Percentiles rank a stretch among this genome's conserved stretches.
Evolutionary conservation across 2,113 vertebrate species (phyloP).

Genomic region (Syngnathus floridae): DNA sequence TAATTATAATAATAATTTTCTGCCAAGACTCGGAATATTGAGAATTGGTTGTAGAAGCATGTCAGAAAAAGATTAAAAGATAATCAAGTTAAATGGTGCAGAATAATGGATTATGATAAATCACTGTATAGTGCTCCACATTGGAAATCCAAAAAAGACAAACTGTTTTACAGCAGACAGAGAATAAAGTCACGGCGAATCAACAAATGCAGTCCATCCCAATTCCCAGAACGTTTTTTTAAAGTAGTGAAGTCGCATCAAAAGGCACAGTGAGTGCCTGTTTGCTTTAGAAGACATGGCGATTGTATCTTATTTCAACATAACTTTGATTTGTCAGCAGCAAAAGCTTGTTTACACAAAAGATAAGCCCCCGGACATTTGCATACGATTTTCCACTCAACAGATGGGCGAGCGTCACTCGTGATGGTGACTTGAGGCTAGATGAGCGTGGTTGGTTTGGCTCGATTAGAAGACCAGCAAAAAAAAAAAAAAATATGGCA

Average conservation of each 20-base stretch:
- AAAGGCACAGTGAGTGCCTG: background rate
- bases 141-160: background rate
- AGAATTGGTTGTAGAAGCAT: too few species aligned
- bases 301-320: slow-evolving; percentile 7
- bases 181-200: background rate
- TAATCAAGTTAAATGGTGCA: background rate
- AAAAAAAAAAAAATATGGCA: background rate
- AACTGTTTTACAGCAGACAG: background rate
- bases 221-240: background rate
- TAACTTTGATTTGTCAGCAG: slow-evolving; percentile 16
- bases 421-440: slow-evolving; percentile 44
- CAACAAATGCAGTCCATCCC: background rate
- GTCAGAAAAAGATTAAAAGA: too few species aligned
- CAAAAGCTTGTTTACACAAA: slow-evolving; percentile 1
- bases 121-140: background rate
- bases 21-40: too few species aligned
- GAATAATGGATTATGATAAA: background rate
- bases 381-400: slow-evolving; percentile 49
- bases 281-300: slow-evolving; percentile 4
- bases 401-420: slow-evolving; percentile 49
- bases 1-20: too few species aligned
- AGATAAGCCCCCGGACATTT: slow-evolving; percentile 23
- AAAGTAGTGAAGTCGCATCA: background rate
- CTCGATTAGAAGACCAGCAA: background rate
- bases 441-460: slow-evolving; percentile 28